phyloP scores from a whole-genome alignment of 2,113 vertebrate genomes.

The Stictonetta naevosa region DNA sequence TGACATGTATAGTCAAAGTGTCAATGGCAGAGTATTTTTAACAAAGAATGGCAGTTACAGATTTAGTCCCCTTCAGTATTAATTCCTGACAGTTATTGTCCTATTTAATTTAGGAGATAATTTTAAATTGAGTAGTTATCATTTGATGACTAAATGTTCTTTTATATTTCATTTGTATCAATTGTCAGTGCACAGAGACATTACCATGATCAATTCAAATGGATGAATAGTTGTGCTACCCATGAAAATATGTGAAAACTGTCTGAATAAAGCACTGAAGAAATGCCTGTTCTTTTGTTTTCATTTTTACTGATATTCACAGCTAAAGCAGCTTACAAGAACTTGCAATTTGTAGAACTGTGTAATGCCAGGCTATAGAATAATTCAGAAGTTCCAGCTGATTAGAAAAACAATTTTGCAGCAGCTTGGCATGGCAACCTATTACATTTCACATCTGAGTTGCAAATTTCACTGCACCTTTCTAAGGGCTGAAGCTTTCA shows the following conservation, averaged over 20 bases:
- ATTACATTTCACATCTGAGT: not conserved
- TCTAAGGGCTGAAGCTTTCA: not conserved
- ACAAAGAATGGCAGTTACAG: not conserved
- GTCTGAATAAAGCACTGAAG: not conserved
- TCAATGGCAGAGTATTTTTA: slow-evolving; percentile 23
- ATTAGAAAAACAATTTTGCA: not conserved
- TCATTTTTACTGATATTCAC: not conserved
- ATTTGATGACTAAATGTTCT: slow-evolving; percentile 24
- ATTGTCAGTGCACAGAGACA: not conserved
- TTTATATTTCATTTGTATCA: slow-evolving; percentile 38
- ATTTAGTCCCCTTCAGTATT: not conserved
- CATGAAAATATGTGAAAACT: slow-evolving; percentile 4
- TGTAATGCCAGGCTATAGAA: not conserved
- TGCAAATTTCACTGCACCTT: not conserved
- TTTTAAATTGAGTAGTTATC: slow-evolving; percentile 21
- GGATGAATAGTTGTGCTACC: not conserved
- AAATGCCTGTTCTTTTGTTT: not conserved
- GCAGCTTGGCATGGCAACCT: not conserved
- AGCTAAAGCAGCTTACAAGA: not conserved
- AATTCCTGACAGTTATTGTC: slow-evolving; percentile 37
- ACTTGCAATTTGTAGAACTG: not conserved
- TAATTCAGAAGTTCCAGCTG: not conserved
- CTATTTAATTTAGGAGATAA: slow-evolving; percentile 6
- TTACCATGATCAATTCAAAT: not conserved
- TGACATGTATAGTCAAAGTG: not conserved